Conservation (phyloP, 2,113 vertebrate genomes). For the Protomyctophum bolini region DNA sequence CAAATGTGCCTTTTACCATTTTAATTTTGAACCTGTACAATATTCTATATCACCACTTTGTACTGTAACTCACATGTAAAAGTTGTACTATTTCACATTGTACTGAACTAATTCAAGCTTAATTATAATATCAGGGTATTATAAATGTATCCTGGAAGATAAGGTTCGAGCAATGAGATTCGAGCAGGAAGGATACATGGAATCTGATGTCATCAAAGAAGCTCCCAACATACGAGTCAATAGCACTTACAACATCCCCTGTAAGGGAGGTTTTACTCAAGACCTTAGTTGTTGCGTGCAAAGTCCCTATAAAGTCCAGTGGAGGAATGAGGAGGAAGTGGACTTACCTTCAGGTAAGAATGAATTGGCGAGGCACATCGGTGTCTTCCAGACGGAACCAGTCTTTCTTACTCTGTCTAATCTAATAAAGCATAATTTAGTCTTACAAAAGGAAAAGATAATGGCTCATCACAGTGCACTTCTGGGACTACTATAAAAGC, state of each 20-base stretch:
- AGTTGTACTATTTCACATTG: too few species aligned
- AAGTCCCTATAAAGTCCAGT: neutral
- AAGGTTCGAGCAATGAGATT: neutral
- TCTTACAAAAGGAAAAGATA: too few species aligned
- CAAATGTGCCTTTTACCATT: too few species aligned
- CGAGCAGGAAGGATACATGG: slow-evolving; percentile 34
- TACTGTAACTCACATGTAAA: too few species aligned
- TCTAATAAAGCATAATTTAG: too few species aligned
- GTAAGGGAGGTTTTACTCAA: accelerated
- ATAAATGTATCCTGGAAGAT: slow-evolving; percentile 51
- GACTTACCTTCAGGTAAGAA: neutral
- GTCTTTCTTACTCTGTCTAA: too few species aligned
- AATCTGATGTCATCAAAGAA: neutral
- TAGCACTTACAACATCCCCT: slow-evolving; percentile 10
- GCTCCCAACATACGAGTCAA: slow-evolving; percentile 50
- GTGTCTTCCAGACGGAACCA: too few species aligned
- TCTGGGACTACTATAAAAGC: neutral
- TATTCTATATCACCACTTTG: too few species aligned
- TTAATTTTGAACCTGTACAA: too few species aligned
- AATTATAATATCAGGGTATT: slow-evolving; percentile 49
- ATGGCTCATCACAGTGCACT: too few species aligned
- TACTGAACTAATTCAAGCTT: neutral
- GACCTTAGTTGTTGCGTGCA: slow-evolving; percentile 59
- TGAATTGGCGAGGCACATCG: neutral
- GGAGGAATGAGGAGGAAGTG: accelerated